phyloP scores from a whole-genome alignment of 2,888 invertebrate species.

The Folsomia candida region DNA sequence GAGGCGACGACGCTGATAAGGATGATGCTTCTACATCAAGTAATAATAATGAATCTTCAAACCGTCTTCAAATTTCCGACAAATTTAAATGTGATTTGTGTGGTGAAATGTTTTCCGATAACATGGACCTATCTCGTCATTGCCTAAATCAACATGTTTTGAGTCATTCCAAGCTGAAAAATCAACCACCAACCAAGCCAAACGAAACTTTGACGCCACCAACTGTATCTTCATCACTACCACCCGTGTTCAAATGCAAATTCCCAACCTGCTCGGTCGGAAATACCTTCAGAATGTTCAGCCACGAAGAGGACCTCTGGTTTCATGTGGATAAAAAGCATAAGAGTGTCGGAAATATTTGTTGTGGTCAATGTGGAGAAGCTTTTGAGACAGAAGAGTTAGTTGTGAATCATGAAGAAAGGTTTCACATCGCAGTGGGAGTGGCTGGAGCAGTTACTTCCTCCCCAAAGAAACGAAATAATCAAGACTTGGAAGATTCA shows the following conservation, averaged over 20 bases:
- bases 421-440: not conserved
- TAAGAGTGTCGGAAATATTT: not conserved
- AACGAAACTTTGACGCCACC: not conserved
- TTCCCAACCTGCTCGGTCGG: not conserved
- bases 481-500: not conserved
- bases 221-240: not conserved
- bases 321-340: conserved; percentile 5
- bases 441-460: not conserved
- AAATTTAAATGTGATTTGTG: not conserved
- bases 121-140: too few relatives aligned
- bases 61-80: not conserved
- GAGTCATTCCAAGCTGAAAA: not conserved
- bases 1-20: not conserved
- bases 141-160: too few relatives aligned
- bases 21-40: not conserved
- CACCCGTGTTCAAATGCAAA: not conserved
- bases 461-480: not conserved
- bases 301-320: conserved; percentile 13
- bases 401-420: not conserved
- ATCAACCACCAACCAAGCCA: too few relatives aligned
- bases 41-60: not conserved
- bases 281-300: too few relatives aligned
- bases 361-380: conserved; percentile 6
- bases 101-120: too few relatives aligned
- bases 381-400: not conserved